phyloP scores from a whole-genome alignment of 2,888 invertebrate species.

The Ophraella communa region DNA sequence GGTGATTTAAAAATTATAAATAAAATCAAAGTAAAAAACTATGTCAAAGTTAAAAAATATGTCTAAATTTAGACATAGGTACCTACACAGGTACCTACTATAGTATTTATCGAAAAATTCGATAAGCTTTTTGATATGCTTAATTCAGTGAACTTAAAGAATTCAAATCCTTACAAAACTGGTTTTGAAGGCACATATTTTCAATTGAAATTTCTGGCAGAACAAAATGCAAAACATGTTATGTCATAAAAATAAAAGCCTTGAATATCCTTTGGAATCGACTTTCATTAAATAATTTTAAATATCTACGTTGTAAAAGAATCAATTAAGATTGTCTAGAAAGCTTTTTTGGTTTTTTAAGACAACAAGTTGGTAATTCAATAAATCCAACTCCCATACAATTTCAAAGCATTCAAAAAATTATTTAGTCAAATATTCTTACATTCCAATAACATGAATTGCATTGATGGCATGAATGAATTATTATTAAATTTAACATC shows the following conservation, averaged over 20 bases:
- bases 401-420: too few relatives aligned
- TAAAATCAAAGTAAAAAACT: too few relatives aligned
- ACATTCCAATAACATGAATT: too few relatives aligned
- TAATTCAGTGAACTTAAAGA: conserved; percentile 31
- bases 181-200: conserved; percentile 27
- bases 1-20: too few relatives aligned
- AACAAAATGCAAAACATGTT: conserved; percentile 20
- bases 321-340: conserved; percentile 23
- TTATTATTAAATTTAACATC: too few relatives aligned
- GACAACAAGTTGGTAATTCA: conserved; percentile 36
- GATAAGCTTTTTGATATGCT: conserved; percentile 43
- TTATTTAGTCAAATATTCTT: too few relatives aligned
- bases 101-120: conserved; percentile 35
- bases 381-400: conserved; percentile 39
- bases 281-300: conserved; percentile 34
- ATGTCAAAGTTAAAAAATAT: too few relatives aligned
- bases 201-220: conserved; percentile 35
- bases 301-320: conserved; percentile 34
- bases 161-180: conserved; percentile 11
- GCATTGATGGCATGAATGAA: too few relatives aligned
- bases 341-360: conserved; percentile 39
- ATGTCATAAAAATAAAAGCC: conserved; percentile 9
- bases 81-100: too few relatives aligned
- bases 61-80: too few relatives aligned
- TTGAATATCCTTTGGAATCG: conserved; percentile 28